phyloP scores from a whole-genome alignment of 1,140 invertebrate genomes.

The Camponotus floridanus region DNA sequence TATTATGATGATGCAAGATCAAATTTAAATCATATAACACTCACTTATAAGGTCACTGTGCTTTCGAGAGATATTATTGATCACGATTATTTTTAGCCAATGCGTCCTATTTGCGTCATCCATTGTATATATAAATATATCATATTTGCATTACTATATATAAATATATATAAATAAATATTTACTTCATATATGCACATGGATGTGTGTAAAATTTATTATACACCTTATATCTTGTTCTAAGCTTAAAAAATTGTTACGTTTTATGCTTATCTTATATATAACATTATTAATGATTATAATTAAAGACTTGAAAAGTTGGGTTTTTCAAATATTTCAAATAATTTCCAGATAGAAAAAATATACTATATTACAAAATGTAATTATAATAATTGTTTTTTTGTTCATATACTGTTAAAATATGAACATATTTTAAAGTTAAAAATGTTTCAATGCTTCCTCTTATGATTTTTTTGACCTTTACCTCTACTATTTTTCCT shows the following conservation, averaged over 20 bases:
- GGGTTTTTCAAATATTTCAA: neutral
- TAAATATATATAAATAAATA: neutral
- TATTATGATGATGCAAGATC: conserved; percentile 55
- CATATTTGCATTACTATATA: neutral
- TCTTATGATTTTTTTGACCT: conserved; percentile 73
- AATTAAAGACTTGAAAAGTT: too few species aligned
- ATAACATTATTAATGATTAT: neutral
- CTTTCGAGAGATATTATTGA: conserved; percentile 37
- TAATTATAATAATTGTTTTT: neutral
- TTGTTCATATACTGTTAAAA: too few species aligned
- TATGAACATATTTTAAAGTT: conserved; percentile 7
- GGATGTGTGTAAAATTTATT: too few species aligned
- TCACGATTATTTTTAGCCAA: conserved; percentile 23
- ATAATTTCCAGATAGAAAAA: neutral
- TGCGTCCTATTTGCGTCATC: conserved; percentile 17
- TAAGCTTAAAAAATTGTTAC: too few species aligned
- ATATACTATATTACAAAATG: neutral
- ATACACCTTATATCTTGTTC: neutral
- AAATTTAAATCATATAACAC: conserved; percentile 58
- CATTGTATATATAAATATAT: neutral
- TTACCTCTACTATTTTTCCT: conserved; percentile 78
- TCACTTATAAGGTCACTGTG: conserved; percentile 48
- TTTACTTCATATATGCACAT: too few species aligned
- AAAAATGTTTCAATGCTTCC: conserved; percentile 74
- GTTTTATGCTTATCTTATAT: too few species aligned